Conservation (phyloP, 2,888 invertebrate genomes). For the Hypselothyrea guttata region DNA sequence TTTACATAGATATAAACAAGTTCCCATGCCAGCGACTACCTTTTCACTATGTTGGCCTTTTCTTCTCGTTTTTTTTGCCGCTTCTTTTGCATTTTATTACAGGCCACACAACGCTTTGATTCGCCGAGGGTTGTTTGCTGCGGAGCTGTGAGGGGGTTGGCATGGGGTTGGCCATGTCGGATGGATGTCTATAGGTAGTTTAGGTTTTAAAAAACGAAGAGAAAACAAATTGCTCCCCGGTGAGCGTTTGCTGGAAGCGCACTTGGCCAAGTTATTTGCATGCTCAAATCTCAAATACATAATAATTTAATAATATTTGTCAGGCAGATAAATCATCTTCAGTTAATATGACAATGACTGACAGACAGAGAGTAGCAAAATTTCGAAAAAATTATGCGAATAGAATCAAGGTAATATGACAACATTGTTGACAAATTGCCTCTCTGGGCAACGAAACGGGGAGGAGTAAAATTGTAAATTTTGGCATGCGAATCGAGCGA, state of each 20-base stretch:
- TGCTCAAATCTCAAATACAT: conserved; percentile 59
- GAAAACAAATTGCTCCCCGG: conserved; percentile 72
- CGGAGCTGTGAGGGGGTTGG: not conserved
- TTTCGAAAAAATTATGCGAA: conserved; percentile 5
- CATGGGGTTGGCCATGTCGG: not conserved
- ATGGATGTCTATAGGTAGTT: conserved; percentile 41
- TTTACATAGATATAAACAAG: conserved; percentile 74
- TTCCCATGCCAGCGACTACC: conserved; percentile 68
- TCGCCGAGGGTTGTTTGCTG: conserved; percentile 45
- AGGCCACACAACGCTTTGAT: conserved; percentile 56
- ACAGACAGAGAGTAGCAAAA: conserved; percentile 21
- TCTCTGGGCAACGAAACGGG: not conserved
- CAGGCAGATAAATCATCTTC: conserved; percentile 76
- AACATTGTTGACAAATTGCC: conserved; percentile 73
- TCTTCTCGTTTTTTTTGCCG: conserved; percentile 16
- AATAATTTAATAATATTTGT: conserved; percentile 81
- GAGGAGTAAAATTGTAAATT: conserved; percentile 11
- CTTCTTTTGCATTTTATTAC: conserved; percentile 67
- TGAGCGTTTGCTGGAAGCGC: conserved; percentile 55
- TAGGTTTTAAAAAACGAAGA: conserved; percentile 13
- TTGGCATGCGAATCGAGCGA: conserved; percentile 10
- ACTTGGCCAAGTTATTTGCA: conserved; percentile 68
- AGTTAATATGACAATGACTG: conserved; percentile 77
- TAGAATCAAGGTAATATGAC: conserved; percentile 72
- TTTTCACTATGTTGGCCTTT: conserved; percentile 35